Percentiles rank a stretch among this genome's conserved stretches.
Evolutionary conservation across 2,888 invertebrate species (phyloP).

Genomic region (Melinopterus prodromus): DNA sequence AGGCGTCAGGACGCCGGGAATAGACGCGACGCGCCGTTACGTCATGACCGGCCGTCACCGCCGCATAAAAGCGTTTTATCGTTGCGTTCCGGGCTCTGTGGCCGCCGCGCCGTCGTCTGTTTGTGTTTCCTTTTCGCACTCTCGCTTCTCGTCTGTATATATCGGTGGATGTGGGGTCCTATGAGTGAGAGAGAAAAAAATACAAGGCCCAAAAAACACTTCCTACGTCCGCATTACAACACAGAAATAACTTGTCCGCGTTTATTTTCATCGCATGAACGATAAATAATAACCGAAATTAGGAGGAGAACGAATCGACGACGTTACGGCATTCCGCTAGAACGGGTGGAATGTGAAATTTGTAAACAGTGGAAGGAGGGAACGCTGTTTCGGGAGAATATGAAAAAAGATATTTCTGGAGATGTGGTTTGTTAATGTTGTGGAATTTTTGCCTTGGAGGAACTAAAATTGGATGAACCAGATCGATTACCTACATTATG

Average conservation of each 20-base stretch:
- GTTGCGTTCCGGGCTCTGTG: background rate
- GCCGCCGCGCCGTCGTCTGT: background rate
- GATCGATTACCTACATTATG: too few species aligned
- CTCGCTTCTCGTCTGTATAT: background rate
- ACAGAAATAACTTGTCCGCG: background rate
- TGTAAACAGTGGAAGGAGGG: background rate
- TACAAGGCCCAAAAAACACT: background rate
- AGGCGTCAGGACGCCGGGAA: constrained; percentile 52
- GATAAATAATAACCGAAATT: background rate
- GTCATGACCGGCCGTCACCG: constrained; percentile 45
- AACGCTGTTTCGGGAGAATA: background rate
- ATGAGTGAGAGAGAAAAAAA: background rate
- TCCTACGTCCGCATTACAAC: background rate
- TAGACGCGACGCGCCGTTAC: constrained; percentile 58
- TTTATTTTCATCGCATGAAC: background rate
- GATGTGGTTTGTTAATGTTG: background rate
- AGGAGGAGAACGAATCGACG: background rate
- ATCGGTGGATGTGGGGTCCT: background rate
- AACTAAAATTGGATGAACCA: background rate
- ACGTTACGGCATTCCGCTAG: background rate
- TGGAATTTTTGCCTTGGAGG: background rate
- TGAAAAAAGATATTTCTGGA: constrained; percentile 4
- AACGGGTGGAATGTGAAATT: background rate
- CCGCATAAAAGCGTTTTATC: background rate
- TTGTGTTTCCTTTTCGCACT: background rate